Conservation (phyloP, 2,113 vertebrate species). For the Phaethornis superciliosus region DNA sequence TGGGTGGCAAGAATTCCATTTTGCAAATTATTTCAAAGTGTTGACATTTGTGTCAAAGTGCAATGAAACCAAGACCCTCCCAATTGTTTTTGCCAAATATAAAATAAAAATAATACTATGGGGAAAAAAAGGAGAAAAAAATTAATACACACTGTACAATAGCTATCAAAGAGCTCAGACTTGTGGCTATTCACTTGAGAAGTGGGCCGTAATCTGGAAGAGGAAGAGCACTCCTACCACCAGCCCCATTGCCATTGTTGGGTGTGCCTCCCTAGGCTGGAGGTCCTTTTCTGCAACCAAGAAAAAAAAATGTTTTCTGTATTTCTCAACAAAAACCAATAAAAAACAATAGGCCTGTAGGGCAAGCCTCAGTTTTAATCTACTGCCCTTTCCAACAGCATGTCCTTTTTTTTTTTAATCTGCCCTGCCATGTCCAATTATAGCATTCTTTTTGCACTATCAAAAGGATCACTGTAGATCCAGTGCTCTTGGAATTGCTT, state of each 20-base stretch:
- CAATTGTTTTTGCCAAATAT: constrained; percentile 12
- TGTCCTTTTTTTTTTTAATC: neutral
- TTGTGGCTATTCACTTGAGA: neutral
- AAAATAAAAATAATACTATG: neutral
- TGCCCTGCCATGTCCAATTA: constrained; percentile 7
- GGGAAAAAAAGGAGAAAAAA: neutral
- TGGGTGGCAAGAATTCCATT: neutral
- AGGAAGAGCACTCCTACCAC: constrained; percentile 31
- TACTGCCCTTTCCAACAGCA: constrained; percentile 26
- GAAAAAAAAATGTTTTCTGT: neutral
- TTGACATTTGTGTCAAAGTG: constrained; percentile 7
- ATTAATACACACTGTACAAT: neutral
- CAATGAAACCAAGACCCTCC: constrained; percentile 10
- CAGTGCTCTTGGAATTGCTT: neutral
- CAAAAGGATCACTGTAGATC: neutral
- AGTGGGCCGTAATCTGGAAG: constrained; percentile 28
- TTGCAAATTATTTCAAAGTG: constrained; percentile 29
- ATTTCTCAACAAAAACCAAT: constrained; percentile 1
- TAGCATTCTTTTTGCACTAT: neutral
- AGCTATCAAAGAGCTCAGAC: neutral
- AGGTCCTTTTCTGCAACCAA: constrained; percentile 33
- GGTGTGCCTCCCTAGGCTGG: neutral
- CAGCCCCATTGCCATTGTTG: neutral
- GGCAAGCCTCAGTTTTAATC: constrained; percentile 8
- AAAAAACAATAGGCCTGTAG: constrained; percentile 21